These are phyloP conservation scores for Ctenoplectra terminalis DNA, from an alignment of 1,140 invertebrate genomes.

Conservation along the genomic window DNA sequence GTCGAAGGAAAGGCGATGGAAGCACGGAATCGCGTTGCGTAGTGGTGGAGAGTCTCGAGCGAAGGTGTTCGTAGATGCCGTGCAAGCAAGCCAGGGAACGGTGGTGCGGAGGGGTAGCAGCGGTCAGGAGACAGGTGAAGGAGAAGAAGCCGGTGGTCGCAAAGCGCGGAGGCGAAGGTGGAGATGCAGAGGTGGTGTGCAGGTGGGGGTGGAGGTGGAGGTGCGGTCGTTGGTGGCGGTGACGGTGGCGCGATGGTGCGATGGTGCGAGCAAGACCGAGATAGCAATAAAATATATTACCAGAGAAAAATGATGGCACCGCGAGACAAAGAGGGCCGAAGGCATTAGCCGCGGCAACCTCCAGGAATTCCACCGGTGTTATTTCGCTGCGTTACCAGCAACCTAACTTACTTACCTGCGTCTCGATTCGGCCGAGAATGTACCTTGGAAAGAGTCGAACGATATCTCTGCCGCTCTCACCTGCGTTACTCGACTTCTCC, in stretches of 20 bases:
- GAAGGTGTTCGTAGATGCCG: conserved; percentile 64
- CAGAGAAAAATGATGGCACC: conserved; percentile 81
- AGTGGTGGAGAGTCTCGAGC: conserved; percentile 61
- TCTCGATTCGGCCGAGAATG: conserved; percentile 41
- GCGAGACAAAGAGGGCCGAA: conserved; percentile 78
- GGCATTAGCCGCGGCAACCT: conserved; percentile 75
- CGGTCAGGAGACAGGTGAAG: conserved; percentile 23
- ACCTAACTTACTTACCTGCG: conserved; percentile 55
- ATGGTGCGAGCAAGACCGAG: conserved; percentile 64
- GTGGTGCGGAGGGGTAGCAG: conserved; percentile 15
- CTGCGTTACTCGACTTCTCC: not conserved
- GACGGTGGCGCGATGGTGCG: too few species aligned
- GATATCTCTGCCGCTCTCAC: conserved; percentile 8
- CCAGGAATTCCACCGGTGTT: conserved; percentile 73
- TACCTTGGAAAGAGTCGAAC: conserved; percentile 3
- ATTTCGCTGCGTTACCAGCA: conserved; percentile 67
- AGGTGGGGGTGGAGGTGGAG: conserved; percentile 29
- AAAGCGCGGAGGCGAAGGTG: conserved; percentile 39
- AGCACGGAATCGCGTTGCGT: conserved; percentile 65
- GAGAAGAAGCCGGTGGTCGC: conserved; percentile 44
- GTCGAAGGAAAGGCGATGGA: conserved; percentile 64
- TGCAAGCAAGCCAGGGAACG: conserved; percentile 41
- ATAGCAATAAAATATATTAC: conserved; percentile 82
- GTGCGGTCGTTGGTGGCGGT: conserved; percentile 55
- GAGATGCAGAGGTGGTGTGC: conserved; percentile 23